Evolutionary conservation across 2,113 vertebrate species (phyloP).

Genomic region (Rostratula benghalensis): DNA sequence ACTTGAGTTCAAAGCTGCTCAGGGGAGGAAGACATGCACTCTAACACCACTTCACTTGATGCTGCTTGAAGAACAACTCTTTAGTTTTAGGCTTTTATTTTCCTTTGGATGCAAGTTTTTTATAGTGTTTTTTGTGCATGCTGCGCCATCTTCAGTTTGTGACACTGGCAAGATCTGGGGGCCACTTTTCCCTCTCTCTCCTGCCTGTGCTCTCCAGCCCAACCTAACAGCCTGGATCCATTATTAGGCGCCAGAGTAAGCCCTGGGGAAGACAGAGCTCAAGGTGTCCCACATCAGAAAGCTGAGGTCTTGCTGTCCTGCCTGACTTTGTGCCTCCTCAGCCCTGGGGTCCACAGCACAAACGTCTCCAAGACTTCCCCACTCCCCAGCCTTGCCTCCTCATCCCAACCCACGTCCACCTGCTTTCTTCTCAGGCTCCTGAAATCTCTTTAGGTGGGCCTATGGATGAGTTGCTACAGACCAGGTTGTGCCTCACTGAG

Average conservation of each 20-base stretch:
- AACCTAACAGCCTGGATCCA: not conserved
- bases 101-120: not conserved
- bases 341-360: not conserved
- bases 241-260: not conserved
- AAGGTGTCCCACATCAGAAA: not conserved
- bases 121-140: not conserved
- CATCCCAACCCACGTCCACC: not conserved
- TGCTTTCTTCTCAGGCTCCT: not conserved
- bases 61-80: not conserved
- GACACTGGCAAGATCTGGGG: not conserved
- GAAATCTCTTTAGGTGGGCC: not conserved
- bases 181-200: not conserved
- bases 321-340: not conserved
- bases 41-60: not conserved
- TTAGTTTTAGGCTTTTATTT: not conserved
- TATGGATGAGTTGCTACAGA: not conserved
- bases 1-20: not conserved
- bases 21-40: not conserved
- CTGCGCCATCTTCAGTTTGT: not conserved
- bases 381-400: not conserved
- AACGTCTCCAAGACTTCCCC: not conserved
- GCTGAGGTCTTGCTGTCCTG: not conserved
- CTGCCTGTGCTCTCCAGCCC: not conserved
- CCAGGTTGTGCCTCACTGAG: not conserved
- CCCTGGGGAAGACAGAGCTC: not conserved